Percentiles rank a stretch among this genome's conserved stretches.
phyloP scores from a whole-genome alignment of 2,888 invertebrate species.

The Minunthozetes semirufus region DNA sequence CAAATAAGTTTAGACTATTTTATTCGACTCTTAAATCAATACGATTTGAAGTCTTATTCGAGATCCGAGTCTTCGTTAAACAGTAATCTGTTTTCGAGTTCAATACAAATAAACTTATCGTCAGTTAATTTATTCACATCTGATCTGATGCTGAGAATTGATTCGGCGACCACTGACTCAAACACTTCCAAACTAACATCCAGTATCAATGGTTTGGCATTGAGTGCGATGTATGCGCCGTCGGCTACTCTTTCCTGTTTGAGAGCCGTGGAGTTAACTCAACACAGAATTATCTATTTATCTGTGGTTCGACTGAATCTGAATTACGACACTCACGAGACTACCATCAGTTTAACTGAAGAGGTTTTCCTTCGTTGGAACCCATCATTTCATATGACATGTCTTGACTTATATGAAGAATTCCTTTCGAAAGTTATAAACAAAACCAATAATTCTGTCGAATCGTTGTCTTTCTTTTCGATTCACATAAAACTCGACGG shows the following conservation, averaged over 20 bases:
- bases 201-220: slow-evolving; percentile 26
- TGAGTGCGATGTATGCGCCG: slow-evolving; percentile 31
- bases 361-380: slow-evolving; percentile 41
- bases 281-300: slow-evolving; percentile 31
- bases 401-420: slow-evolving; percentile 39
- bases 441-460: slow-evolving; percentile 6
- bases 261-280: slow-evolving; percentile 23
- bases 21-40: slow-evolving; percentile 23
- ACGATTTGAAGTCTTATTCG: not conserved
- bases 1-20: slow-evolving; percentile 66
- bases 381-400: slow-evolving; percentile 41
- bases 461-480: not conserved
- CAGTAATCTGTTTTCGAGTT: slow-evolving; percentile 18
- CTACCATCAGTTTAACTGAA: slow-evolving; percentile 39
- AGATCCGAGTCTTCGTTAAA: slow-evolving; percentile 4
- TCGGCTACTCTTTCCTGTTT: slow-evolving; percentile 35
- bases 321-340: slow-evolving; percentile 31
- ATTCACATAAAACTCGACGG: slow-evolving; percentile 35
- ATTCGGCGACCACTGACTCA: slow-evolving; percentile 29
- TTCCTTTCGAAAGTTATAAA: slow-evolving; percentile 7
- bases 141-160: slow-evolving; percentile 34
- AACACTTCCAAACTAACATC: slow-evolving; percentile 31
- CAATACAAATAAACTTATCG: slow-evolving; percentile 33
- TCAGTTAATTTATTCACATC: slow-evolving; percentile 35
- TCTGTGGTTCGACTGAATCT: slow-evolving; percentile 36